Evolutionary conservation across 2,888 invertebrate species (phyloP).

Genomic region (Rhingia rostrata): DNA sequence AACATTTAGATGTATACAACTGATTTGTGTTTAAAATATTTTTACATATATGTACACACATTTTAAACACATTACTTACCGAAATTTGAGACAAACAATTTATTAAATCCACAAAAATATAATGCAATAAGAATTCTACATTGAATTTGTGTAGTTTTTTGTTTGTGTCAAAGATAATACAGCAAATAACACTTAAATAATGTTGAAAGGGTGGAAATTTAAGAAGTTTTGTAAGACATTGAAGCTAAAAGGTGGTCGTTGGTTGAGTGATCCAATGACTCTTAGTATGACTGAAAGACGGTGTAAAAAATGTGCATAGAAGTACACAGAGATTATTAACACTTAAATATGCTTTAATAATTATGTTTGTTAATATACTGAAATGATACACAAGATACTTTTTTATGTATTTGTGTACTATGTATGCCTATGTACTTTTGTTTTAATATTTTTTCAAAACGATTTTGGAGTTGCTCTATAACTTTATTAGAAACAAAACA

Average conservation of each 20-base stretch:
- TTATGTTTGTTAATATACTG: constrained; percentile 24
- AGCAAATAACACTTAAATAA: constrained; percentile 25
- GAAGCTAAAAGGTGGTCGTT: neutral
- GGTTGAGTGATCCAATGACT: constrained; percentile 11
- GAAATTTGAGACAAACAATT: constrained; percentile 11
- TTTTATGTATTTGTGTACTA: constrained; percentile 3
- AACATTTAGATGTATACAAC: constrained; percentile 31
- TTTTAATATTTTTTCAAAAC: constrained; percentile 1
- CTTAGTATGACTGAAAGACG: constrained; percentile 17
- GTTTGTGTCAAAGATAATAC: neutral
- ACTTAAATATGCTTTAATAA: constrained; percentile 5
- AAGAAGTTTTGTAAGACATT: neutral
- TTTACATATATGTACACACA: constrained; percentile 20
- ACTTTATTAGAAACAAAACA: neutral
- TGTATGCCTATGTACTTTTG: constrained; percentile 19
- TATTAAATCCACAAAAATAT: constrained; percentile 5
- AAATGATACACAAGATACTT: constrained; percentile 39
- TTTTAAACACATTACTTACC: constrained; percentile 51
- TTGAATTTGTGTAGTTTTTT: constrained; percentile 8
- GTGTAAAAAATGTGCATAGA: constrained; percentile 42
- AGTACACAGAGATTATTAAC: constrained; percentile 40
- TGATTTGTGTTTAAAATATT: neutral
- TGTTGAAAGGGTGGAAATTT: neutral
- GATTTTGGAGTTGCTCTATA: neutral
- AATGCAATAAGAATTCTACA: neutral